Evolutionary conservation across 2,888 invertebrate genomes (phyloP).

Genomic region (Thymelicus acteon): DNA sequence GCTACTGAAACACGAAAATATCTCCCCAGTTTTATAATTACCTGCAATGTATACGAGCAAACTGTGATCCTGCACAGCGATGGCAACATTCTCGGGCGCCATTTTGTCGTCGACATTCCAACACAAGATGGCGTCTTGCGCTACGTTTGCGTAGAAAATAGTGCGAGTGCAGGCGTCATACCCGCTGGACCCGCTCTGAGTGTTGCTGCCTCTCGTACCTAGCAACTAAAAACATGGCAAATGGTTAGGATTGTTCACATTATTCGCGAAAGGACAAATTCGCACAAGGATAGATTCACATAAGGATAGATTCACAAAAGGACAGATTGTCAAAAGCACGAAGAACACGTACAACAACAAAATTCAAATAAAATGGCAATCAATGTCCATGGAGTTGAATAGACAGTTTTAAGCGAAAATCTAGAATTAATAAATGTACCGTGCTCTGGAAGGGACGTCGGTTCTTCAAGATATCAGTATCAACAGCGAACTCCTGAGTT

Average conservation of each 20-base stretch:
- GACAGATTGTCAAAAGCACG: too few relatives aligned
- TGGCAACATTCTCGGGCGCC: conserved; percentile 79
- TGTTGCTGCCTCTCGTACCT: conserved; percentile 82
- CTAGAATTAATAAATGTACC: not conserved
- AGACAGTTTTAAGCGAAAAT: too few relatives aligned
- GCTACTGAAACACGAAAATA: too few relatives aligned
- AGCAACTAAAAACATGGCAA: conserved; percentile 62
- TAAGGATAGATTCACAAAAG: too few relatives aligned
- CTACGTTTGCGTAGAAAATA: conserved; percentile 88
- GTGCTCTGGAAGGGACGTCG: conserved; percentile 50
- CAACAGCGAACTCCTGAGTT: conserved; percentile 87
- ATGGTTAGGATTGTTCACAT: not conserved
- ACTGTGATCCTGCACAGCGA: conserved; percentile 85
- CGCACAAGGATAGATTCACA: too few relatives aligned
- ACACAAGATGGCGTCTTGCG: conserved; percentile 89
- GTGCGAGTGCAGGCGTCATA: conserved; percentile 86
- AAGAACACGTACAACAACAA: too few relatives aligned
- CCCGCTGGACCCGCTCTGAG: conserved; percentile 87
- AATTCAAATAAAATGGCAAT: too few relatives aligned
- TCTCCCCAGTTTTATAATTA: conserved; percentile 40
- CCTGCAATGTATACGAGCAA: conserved; percentile 89
- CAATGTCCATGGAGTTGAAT: too few relatives aligned
- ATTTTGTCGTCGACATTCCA: conserved; percentile 87
- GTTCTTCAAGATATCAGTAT: conserved; percentile 80
- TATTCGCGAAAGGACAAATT: too few relatives aligned